These are phyloP conservation scores for Thalassarche chlororhynchos DNA, from an alignment of 2,113 vertebrate species.

Conservation along the genomic window DNA sequence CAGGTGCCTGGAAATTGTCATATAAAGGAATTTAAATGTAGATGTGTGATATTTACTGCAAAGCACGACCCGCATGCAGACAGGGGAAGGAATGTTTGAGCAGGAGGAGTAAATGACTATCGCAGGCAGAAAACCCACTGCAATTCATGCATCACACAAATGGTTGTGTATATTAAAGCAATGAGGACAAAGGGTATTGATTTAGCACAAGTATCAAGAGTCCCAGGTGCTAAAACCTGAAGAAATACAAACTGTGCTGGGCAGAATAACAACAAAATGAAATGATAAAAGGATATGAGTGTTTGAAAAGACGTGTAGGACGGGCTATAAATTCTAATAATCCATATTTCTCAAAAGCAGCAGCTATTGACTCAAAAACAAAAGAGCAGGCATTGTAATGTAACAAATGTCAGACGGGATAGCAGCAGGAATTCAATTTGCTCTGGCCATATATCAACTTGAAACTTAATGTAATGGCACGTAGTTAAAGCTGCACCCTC, in stretches of 20 bases:
- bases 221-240: constrained; percentile 70
- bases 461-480: constrained; percentile 68
- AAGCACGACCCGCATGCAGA: background rate
- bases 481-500: constrained; percentile 68
- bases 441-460: constrained; percentile 63
- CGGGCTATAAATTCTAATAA: constrained; percentile 75
- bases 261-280: constrained; percentile 67
- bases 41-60: constrained; percentile 26
- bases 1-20: background rate
- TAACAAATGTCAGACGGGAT: constrained; percentile 72
- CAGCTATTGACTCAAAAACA: constrained; percentile 75
- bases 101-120: constrained; percentile 54
- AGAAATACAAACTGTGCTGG: constrained; percentile 66
- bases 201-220: constrained; percentile 66
- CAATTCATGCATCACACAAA: constrained; percentile 73
- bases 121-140: constrained; percentile 36
- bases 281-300: constrained; percentile 75
- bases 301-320: constrained; percentile 62
- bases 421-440: constrained; percentile 75
- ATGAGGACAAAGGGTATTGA: constrained; percentile 73
- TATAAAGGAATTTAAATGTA: constrained; percentile 25
- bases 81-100: constrained; percentile 1
- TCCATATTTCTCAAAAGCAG: constrained; percentile 75
- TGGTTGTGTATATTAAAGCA: constrained; percentile 71
- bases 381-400: constrained; percentile 69